Evolutionary conservation across 2,888 invertebrate species (phyloP).

Genomic region (Cantharis rufa): DNA sequence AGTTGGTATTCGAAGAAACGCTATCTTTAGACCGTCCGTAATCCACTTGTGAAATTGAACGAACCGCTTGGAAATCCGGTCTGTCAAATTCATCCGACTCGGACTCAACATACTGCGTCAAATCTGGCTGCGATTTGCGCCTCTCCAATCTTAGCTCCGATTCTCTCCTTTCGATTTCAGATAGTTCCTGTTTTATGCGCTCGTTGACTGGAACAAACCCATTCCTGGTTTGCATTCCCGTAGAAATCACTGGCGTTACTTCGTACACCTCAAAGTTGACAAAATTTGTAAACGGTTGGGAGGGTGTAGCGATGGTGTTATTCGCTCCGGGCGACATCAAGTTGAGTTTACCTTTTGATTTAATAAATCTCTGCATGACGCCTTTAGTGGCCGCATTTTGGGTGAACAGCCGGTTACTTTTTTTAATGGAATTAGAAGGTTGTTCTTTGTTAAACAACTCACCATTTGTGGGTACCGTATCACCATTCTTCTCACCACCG

Average conservation of each 20-base stretch:
- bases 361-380: slow-evolving; percentile 84
- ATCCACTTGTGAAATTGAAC: slow-evolving; percentile 30
- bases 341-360: slow-evolving; percentile 73
- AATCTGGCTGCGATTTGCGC: slow-evolving; percentile 65
- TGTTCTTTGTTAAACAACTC: slow-evolving; percentile 3
- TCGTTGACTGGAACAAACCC: slow-evolving; percentile 85
- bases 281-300: slow-evolving; percentile 25
- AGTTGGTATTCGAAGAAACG: slow-evolving; percentile 37
- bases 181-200: slow-evolving; percentile 84
- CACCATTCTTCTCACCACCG: neutral
- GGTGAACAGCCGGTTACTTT: slow-evolving; percentile 61
- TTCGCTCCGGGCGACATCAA: slow-evolving; percentile 44
- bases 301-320: slow-evolving; percentile 27
- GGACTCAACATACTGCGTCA: slow-evolving; percentile 48
- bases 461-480: neutral
- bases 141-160: slow-evolving; percentile 64
- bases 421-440: slow-evolving; percentile 4
- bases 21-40: slow-evolving; percentile 6
- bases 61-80: slow-evolving; percentile 28
- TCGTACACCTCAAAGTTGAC: slow-evolving; percentile 35
- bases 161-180: slow-evolving; percentile 75
- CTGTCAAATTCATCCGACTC: slow-evolving; percentile 47
- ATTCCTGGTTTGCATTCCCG: slow-evolving; percentile 69
- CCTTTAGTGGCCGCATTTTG: slow-evolving; percentile 65
- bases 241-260: slow-evolving; percentile 40